Evolutionary conservation across 2,113 vertebrate genomes (phyloP), one percentile per base, ranked within the genome.

Genomic region (Capra hircus): DNA sequence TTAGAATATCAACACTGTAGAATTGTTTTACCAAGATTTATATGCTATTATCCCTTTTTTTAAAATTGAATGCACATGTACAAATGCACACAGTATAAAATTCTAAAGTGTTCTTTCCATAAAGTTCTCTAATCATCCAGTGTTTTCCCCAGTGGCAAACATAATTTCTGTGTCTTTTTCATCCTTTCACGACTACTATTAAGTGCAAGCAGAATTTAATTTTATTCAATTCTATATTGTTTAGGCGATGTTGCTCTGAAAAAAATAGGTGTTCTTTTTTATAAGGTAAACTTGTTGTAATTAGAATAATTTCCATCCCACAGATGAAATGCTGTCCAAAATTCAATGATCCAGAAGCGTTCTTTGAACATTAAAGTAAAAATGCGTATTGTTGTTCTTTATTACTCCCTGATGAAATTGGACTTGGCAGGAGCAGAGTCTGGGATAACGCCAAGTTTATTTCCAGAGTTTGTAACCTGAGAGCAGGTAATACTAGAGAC

Each of bases 331-430:
- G 74, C 77, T 95, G 94, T 97, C 95, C 91, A 91, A 96, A 95
- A 97, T 85, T 67, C 96, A 97, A 82, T 97, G 97, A 97, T 96
- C 95, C 92, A 93, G 97, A 98, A 97, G 93, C 67, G 19, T 95
- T 97, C 96, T 95, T 95, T 97, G 95, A 97, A 97, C 92, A 95
- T 88, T 94, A 95, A 97, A 96, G 94, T 57, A 86, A 96, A 96
- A 98, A 88, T 88, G 90, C 36, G 36, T 60, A 92, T 87, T 97
- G 96, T 92, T 96, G 78, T 97, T 90, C 36, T 95, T 96, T 96
- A 97, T 98, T 94, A 71, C 64, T 95, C 94, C 92, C 94, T 91
- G 90, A 95, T 88, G 94, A 97, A 95, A 97, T 90, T 88, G 92
- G 43, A 95, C 87, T 97, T 98, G 97, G 95, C 97, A 97, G 94